Evolutionary conservation across 2,113 vertebrate genomes (phyloP).

Genomic region (Ailurus styani): DNA sequence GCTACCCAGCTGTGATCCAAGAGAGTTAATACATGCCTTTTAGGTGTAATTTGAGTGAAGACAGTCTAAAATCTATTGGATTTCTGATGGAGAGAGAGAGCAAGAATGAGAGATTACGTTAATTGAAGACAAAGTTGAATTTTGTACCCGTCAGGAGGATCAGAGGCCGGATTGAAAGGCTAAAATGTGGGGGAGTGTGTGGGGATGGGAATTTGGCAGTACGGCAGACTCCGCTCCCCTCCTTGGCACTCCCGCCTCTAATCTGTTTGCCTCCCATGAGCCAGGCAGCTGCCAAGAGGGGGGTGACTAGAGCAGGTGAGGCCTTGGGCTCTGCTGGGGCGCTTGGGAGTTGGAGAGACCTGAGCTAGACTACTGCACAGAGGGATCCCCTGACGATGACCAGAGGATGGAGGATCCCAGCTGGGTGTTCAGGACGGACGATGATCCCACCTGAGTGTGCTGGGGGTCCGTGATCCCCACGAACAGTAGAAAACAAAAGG

Average conservation of each 20-base stretch:
- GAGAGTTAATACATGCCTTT: slow-evolving; percentile 40
- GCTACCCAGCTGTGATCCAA: slow-evolving; percentile 53
- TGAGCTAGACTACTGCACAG: background rate
- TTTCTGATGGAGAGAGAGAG: background rate
- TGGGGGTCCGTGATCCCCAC: background rate
- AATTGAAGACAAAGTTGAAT: slow-evolving; percentile 16
- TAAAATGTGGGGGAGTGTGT: background rate
- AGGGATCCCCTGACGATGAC: background rate
- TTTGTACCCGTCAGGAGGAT: background rate
- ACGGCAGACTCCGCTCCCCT: background rate
- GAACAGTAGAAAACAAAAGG: background rate
- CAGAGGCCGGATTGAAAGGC: background rate
- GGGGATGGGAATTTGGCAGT: background rate
- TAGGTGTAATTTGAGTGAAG: slow-evolving; percentile 50
- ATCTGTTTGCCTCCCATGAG: background rate
- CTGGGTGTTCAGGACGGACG: background rate
- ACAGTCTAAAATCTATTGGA: slow-evolving; percentile 6
- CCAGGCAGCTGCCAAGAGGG: background rate
- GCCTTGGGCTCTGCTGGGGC: background rate
- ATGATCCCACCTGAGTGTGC: background rate
- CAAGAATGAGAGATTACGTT: background rate
- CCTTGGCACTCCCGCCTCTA: background rate
- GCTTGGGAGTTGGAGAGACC: background rate
- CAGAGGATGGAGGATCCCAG: background rate
- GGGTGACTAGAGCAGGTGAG: background rate